Evolutionary conservation across 2,113 vertebrate genomes (phyloP), one percentile per base, ranked within the genome.

Genomic region (Mionectes macconnelli): DNA sequence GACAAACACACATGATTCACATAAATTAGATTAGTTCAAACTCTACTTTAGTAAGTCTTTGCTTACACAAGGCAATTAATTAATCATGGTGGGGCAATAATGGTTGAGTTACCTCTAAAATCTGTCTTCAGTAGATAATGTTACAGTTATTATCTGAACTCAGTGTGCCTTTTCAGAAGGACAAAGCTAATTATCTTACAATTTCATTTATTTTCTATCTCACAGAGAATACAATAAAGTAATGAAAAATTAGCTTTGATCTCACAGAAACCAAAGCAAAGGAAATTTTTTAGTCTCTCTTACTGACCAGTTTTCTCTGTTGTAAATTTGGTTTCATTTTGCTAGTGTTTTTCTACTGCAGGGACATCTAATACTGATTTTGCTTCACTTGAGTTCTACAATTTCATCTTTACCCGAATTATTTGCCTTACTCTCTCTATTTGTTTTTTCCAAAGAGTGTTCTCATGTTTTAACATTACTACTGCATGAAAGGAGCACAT

Each of bases 181-280:
- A 78, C 6, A 64, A 78, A 89, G 44, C 2, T 73, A 47, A 84
- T 56, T 84, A 63, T 52, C 16, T 56, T 72, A 33, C 4, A 82
- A 78, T 87, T 92, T 78, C 4, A 33, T 92, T 90, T 86, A 17
- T 84, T 68, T 84, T 96, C 8, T 73, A 14, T 82, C 94, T 90
- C 62, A 72, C 31, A 68, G 28, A 64, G 20, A 81, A 33, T 64
- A 57, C 13, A 68, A 70, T 62, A 90, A 77, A 89, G 11, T 23
- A 81, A 44, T 49, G 44, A 53, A 2, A 6, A 60, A 72, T 64
- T 72, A 64, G 12, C 23, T 90, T 95, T 84, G 42, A 42, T 64
- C 23, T 92, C 50, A 70, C 2, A 72, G 33, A 90, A 84, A 4
- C 13, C 44, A 64, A 92, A 93, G 55, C 24, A 94, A 72, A 17